Percentiles rank a stretch among this genome's conserved stretches.
These are phyloP conservation scores for Lamellibrachia satsuma DNA, from an alignment of 2,888 invertebrate species.

Conservation along the genomic window DNA sequence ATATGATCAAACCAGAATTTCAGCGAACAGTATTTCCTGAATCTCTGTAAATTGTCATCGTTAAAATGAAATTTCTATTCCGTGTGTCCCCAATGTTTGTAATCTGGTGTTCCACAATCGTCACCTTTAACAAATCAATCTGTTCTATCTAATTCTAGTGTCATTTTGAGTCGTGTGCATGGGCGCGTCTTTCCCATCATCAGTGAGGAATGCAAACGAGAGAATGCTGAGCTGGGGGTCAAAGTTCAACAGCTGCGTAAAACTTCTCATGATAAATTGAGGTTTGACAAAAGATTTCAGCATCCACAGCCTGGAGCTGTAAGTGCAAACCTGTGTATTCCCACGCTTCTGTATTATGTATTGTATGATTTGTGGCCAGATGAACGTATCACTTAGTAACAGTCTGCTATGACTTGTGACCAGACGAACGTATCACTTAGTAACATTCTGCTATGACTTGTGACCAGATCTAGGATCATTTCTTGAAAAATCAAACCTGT, in stretches of 20 bases:
- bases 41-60: background rate
- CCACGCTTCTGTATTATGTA: background rate
- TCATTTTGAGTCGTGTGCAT: background rate
- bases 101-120: background rate
- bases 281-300: background rate
- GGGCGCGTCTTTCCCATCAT: background rate
- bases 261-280: background rate
- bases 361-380: background rate
- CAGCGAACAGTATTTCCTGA: background rate
- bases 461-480: too few relatives aligned
- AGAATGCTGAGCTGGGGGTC: background rate
- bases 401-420: too few relatives aligned
- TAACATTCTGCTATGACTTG: too few relatives aligned
- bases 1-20: background rate
- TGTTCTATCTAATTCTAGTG: background rate
- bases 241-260: background rate
- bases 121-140: background rate
- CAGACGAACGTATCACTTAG: too few relatives aligned
- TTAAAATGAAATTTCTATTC: background rate
- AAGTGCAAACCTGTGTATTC: background rate
- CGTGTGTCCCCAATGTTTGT: background rate
- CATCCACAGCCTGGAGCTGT: background rate
- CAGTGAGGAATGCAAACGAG: background rate
- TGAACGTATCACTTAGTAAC: too few relatives aligned
- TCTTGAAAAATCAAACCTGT: too few relatives aligned